Base-by-base conservation (phyloP, 37 sponge, comb jelly and placozoan species). In the Diacarnus erythraeanus region DNA sequence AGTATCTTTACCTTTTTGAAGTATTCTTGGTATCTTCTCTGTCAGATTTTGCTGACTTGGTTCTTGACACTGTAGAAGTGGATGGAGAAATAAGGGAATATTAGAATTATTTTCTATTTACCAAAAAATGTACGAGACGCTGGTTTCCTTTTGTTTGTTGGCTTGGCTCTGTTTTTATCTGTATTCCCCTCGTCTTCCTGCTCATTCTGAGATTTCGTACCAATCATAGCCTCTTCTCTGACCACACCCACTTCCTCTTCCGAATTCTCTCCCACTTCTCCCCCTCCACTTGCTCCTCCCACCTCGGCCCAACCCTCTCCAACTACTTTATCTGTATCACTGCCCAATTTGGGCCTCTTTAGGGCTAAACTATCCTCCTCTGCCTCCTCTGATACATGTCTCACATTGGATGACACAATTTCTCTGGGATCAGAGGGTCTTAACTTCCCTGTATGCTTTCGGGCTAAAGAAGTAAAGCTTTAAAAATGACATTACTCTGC, bases 361-460 rank as follows among this genome's bases (percentile, higher is more conserved):
- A 12, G 51, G 51, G 51, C 6, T 12, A 15, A 12, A 47, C 51
- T 47, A 12, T 6, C 12, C 51, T 47, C 51, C 51, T 47, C 51
- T n/a, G n/a, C n/a, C n/a, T n/a, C n/a, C n/a, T n/a, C 51, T 15
- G 51, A 12, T 12, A 47, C 6, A 47, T 6, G 51, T 47, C 51
- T 47, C 6, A 12, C 10, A 12, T 12, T 47, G 51, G 51, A 47
- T 47, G 51, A 47, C 51, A 47, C 12, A 12, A 12, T 12, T 12
- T 6, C 51, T 15, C 51, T 15, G 6, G 51, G 51, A 47, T 47
- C 12, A 12, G 51, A 47, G 73, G 75, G 42, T 34, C 77, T 17
- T 34, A 64, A 34, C 51, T 47, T 80, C 9, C 81, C 81, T 51
- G 86, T 80, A 64, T 82, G 86, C 40, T 83, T 84, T 4, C 84